Percentiles rank a stretch among this genome's conserved stretches.
These are phyloP conservation scores for Macrocentrus cingulum DNA, from an alignment of 1,140 invertebrate genomes.

Conservation along the genomic window DNA sequence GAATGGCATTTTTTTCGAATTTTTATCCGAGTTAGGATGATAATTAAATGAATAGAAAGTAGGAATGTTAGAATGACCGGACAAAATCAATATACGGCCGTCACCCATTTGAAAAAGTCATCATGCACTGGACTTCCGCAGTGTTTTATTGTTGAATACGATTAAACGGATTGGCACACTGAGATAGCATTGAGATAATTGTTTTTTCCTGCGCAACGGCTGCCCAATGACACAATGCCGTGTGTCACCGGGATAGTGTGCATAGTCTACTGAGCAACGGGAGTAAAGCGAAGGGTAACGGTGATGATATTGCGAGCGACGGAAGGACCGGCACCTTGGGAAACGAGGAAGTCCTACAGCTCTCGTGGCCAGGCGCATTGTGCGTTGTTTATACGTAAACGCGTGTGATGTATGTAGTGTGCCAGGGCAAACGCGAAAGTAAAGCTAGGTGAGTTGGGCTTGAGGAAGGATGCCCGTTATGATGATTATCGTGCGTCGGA, in stretches of 20 bases:
- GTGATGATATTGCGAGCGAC: conserved; percentile 5
- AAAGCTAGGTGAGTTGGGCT: conserved; percentile 29
- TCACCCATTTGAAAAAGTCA: too few relatives aligned
- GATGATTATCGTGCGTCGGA: conserved; percentile 45
- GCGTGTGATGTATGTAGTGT: conserved; percentile 12
- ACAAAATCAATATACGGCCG: too few relatives aligned
- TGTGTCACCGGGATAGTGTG: conserved; percentile 4
- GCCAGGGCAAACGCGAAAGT: conserved; percentile 24
- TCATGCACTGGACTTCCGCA: too few relatives aligned
- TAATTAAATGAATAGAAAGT: too few relatives aligned
- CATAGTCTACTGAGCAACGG: not conserved
- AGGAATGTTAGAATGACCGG: too few relatives aligned
- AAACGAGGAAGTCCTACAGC: conserved; percentile 29
- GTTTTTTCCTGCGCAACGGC: too few relatives aligned
- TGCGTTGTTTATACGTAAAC: conserved; percentile 11
- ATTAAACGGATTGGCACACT: too few relatives aligned
- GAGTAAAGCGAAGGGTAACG: conserved; percentile 13
- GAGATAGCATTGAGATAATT: too few relatives aligned
- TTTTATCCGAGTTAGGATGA: too few relatives aligned
- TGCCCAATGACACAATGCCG: too few relatives aligned
- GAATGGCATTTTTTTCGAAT: too few relatives aligned
- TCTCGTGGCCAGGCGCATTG: conserved; percentile 16
- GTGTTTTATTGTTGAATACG: too few relatives aligned
- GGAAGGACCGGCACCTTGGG: conserved; percentile 29
- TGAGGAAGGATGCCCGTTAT: conserved; percentile 44